Base-by-base conservation (phyloP, 1,140 invertebrate genomes). In the Acromyrmex echinatior region DNA sequence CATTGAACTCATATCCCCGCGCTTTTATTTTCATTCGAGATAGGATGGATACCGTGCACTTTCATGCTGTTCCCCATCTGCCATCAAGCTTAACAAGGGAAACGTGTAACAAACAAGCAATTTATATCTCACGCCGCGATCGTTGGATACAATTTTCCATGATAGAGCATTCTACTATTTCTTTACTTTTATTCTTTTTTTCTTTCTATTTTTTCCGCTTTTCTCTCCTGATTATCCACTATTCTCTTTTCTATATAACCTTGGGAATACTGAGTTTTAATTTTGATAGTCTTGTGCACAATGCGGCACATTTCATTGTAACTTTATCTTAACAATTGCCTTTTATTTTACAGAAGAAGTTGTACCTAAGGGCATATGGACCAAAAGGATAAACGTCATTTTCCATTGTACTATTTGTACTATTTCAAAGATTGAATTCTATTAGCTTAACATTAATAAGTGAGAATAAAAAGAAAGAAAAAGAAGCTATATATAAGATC, bases 21-120 rank as follows among this genome's bases (percentile, higher is more conserved):
- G 66, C 87, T 91, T 45, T 85, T 89, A 91, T 91, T 88, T 82
- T 86, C 16, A 84, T 76, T 28, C n/a, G 74, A 80, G 62, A 88
- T 91, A 87, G 53, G 25, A 25, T 25, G 71, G 58, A 60, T n/a
- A 39, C 49, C 25, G 53, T 68, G 35, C 39, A 81, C 56, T 53
- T 82, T 82, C 58, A 62, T 45, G 85, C 73, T 76, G 28, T 65
- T 76, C 16, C 28, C 51, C 39, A 58, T 79, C 56, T 35, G 39
- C 21, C 18, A n/a, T 9, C 63, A 51, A 62, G 65, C n/a, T 53
- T 79, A 86, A 88, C 63, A 81, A 49, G 77, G n/a, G 51, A 45
- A 60, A 35, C 14, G 63, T 65, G 39, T 62, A 60, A 80, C 84
- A 79, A 86, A 79, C 84, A 86, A 65, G 62, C 63, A 86, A 80